Conservation (phyloP, 2,797 vertebrate species). For the Macropus fuliginosus region DNA sequence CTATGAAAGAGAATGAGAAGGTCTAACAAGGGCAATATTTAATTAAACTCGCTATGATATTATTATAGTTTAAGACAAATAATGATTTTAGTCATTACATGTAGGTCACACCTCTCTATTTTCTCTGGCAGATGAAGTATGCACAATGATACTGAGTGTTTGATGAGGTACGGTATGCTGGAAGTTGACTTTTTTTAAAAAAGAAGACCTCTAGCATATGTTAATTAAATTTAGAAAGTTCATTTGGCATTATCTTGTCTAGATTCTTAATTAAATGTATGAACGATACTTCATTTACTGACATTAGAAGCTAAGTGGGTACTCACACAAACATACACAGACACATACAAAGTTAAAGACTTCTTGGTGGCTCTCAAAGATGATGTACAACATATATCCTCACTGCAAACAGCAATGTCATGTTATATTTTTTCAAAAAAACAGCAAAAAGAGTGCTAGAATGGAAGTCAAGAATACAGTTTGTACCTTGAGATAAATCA, state of each 20-base stretch:
- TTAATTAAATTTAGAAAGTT: conserved; percentile 75
- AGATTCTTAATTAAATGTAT: conserved; percentile 71
- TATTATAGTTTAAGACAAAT: conserved; percentile 30
- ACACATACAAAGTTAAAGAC: conserved; percentile 40
- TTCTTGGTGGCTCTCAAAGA: conserved; percentile 28
- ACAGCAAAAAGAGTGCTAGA: not conserved
- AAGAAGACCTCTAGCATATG: conserved; percentile 41
- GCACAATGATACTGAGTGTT: conserved; percentile 50
- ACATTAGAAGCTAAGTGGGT: conserved; percentile 64
- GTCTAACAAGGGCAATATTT: conserved; percentile 45
- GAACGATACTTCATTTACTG: conserved; percentile 68
- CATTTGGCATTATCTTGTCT: conserved; percentile 66
- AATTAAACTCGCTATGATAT: conserved; percentile 31
- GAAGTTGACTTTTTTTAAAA: conserved; percentile 49
- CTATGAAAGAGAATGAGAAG: conserved; percentile 14
- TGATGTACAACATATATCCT: not conserved
- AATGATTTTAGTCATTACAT: conserved; percentile 12
- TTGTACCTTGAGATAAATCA: not conserved
- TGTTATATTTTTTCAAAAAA: conserved; percentile 12
- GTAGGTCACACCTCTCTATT: conserved; percentile 54
- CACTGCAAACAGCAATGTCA: not conserved
- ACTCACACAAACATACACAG: not conserved
- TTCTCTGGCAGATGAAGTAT: conserved; percentile 20
- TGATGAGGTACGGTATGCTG: conserved; percentile 17
- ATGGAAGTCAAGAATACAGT: not conserved